A percentile compares a stretch with the other conserved stretches of the same genome.
These are phyloP conservation scores for Entomyzon cyanotis DNA, from an alignment of 2,113 vertebrate genomes.

Conservation along the genomic window DNA sequence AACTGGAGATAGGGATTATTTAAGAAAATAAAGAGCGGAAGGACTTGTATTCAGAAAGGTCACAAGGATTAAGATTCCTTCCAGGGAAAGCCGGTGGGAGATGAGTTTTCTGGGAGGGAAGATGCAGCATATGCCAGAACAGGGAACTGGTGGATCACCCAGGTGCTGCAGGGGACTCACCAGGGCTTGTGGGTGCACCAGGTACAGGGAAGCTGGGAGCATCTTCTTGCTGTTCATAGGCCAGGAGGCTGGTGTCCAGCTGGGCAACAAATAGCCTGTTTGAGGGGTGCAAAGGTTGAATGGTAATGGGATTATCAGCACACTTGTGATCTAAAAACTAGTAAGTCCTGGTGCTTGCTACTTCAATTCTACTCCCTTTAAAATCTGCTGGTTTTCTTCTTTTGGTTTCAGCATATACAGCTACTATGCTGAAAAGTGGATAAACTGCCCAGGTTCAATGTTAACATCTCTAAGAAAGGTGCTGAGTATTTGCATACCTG, in stretches of 20 bases:
- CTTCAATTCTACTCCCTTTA: neutral
- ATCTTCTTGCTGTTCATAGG: fast-evolving
- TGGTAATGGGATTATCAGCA: neutral
- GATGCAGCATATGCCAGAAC: neutral
- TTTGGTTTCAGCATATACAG: neutral
- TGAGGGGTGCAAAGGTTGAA: neutral
- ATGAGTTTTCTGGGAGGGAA: neutral
- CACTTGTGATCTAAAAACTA: neutral
- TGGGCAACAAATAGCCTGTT: neutral
- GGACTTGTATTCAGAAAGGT: neutral
- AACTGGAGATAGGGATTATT: neutral
- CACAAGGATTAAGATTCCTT: neutral
- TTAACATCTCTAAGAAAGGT: neutral
- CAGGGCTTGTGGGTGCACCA: fast-evolving
- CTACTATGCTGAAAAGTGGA: neutral
- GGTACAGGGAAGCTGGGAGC: neutral
- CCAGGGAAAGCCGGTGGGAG: neutral
- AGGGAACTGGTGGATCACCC: neutral
- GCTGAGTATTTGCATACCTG: neutral
- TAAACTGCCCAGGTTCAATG: neutral
- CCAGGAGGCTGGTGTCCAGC: neutral
- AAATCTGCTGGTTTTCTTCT: neutral
- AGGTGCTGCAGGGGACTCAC: neutral
- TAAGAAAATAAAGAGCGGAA: neutral
- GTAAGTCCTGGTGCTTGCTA: neutral